Conservation (phyloP, 1,140 invertebrate species). For the Papilio helenus region DNA sequence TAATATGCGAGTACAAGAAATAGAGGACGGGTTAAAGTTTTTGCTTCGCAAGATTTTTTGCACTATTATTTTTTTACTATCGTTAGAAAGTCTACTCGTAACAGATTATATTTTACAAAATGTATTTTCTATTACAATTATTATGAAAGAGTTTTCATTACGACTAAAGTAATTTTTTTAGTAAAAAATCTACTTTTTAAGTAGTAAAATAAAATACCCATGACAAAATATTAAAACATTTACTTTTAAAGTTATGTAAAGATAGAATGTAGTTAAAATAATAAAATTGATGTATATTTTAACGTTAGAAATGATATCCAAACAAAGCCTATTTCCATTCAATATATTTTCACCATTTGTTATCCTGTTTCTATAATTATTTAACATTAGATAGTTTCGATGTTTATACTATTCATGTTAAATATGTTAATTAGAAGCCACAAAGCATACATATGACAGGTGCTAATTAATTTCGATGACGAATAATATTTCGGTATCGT, state of each 20-base stretch:
- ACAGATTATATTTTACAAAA: not conserved
- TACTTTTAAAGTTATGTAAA: no score
- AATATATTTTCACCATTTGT: not conserved
- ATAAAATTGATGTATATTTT: no score
- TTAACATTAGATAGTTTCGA: not conserved
- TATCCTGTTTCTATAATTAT: not conserved
- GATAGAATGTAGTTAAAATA: no score
- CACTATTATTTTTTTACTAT: not conserved
- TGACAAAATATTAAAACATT: no score
- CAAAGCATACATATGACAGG: conserved; percentile 7
- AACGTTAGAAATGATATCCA: no score
- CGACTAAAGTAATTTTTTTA: not conserved
- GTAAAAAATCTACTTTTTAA: no score
- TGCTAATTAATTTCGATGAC: conserved; percentile 28
- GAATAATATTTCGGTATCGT: conserved; percentile 11
- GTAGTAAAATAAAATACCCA: no score
- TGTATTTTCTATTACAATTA: not conserved
- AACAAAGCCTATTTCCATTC: no score
- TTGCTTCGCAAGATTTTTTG: conserved; percentile 28
- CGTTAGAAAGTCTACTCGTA: not conserved
- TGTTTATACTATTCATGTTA: not conserved
- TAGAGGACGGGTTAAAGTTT: conserved; percentile 32
- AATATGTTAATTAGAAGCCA: conserved; percentile 20
- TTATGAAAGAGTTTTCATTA: not conserved
- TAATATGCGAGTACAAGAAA: conserved; percentile 7